A percentile compares a stretch with the other conserved stretches of the same genome.
These are phyloP conservation scores for roundworm (Caenorhabditis elegans) DNA, from an alignment of 1,140 invertebrate species.

Conservation along the genomic window WBcel235 BX284603.4:3775001-3775500, in stretches of 20 bases:
- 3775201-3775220: constrained; percentile 49
- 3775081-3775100: not conserved
- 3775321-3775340: constrained; percentile 42
- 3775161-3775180: constrained; percentile 12
- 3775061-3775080: not conserved
- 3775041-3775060: not conserved
- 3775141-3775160: not conserved
- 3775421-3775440: too few species aligned
- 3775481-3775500: too few species aligned
- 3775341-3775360: too few species aligned
- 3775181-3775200: constrained; percentile 50
- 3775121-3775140: too few species aligned
- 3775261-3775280: constrained; percentile 40
- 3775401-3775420: too few species aligned
- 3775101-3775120: too few species aligned
- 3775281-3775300: constrained; percentile 45
- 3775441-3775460: too few species aligned
- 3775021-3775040: not conserved
- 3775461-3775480: too few species aligned
- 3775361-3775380: too few species aligned
- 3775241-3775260: constrained; percentile 47
- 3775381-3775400: too few species aligned
- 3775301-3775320: constrained; percentile 48
- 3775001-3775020: constrained; percentile 29
- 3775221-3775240: constrained; percentile 44